Base-by-base conservation (phyloP, 1,140 invertebrate species). In the Drosophila orena region DNA sequence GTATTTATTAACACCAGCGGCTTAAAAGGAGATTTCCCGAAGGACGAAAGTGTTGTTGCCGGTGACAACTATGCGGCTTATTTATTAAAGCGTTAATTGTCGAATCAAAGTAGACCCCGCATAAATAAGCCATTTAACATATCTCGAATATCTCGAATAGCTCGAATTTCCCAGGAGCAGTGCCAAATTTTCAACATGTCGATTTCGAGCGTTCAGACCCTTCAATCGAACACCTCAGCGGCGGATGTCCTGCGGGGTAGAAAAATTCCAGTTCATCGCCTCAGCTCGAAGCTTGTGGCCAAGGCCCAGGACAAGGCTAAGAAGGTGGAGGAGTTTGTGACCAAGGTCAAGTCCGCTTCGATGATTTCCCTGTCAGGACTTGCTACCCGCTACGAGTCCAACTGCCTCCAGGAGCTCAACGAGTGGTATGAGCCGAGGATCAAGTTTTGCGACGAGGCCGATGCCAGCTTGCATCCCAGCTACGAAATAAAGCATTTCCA, bases 391-490 rank as follows among this genome's bases (percentile, higher is more conserved):
- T 73, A 14, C 24, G 14, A 42, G 24, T 2, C 3, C 2, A 17
- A 15, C 7, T 2, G 34, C 1, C 7, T 49, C 0, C 12, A 6
- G 0, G 46, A 60, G 30, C 5, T 24, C 12, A 54, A 64, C 5
- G 1, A 20, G 2, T 72, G 56, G 53, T 47, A 11, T 24, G 1
- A 2, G 2, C n/a, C 6, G 3, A 35, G 43, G 6, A 4, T 5
- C 2, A 1, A 2, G 1, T 69, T 42, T n/a, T 8, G 20, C 0
- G 81, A 88, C 17, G 2, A 47, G 0, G 54, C 24, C 5, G 78
- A 88, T 20, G 0, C 78, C 8, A 86, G 81, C 15, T 11, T 10
- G 2, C 70, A 86, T 38, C 81, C 81, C 15, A 88, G 69, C 34
- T 86, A 69, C 17, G 58, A 57, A 0, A 42, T 79, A 5, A 24